phyloP scores from a whole-genome alignment of 1,140 invertebrate genomes.

The Drosophila punjabiensis region DNA sequence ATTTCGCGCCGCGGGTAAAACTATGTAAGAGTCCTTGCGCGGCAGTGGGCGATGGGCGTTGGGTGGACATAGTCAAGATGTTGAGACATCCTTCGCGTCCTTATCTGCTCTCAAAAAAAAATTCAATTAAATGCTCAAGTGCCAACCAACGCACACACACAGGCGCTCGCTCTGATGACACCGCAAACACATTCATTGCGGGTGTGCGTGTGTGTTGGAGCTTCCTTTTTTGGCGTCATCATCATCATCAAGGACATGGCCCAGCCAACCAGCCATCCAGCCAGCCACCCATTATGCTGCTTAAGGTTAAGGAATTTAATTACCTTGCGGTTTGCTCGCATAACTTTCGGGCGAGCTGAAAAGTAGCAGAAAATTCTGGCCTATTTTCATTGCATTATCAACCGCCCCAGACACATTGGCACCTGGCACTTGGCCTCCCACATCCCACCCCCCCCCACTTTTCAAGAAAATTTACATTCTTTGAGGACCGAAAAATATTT shows the following conservation, averaged over 20 bases:
- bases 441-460: not conserved
- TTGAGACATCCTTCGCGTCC: conserved; percentile 37
- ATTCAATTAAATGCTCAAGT: conserved; percentile 77
- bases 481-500: conserved; percentile 29
- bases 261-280: conserved; percentile 16
- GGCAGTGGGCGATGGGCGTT: not conserved
- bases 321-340: conserved; percentile 67
- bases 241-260: conserved; percentile 47
- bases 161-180: conserved; percentile 46
- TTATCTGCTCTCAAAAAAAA: conserved; percentile 61
- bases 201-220: conserved; percentile 37
- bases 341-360: conserved; percentile 55
- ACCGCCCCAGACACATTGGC: conserved; percentile 32
- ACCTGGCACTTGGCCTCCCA: conserved; percentile 19
- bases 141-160: conserved; percentile 52
- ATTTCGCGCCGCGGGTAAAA: conserved; percentile 61
- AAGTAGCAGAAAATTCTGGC: conserved; percentile 47
- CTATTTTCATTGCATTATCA: conserved; percentile 53
- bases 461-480: conserved; percentile 40
- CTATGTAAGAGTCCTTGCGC: conserved; percentile 48
- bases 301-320: conserved; percentile 76
- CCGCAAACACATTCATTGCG: conserved; percentile 68
- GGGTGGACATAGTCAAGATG: conserved; percentile 59
- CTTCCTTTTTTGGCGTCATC: conserved; percentile 41
- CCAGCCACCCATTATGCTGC: conserved; percentile 50